These are phyloP conservation scores for Drosophila seguyi DNA, from an alignment of 1,140 invertebrate genomes.

Conservation along the genomic window DNA sequence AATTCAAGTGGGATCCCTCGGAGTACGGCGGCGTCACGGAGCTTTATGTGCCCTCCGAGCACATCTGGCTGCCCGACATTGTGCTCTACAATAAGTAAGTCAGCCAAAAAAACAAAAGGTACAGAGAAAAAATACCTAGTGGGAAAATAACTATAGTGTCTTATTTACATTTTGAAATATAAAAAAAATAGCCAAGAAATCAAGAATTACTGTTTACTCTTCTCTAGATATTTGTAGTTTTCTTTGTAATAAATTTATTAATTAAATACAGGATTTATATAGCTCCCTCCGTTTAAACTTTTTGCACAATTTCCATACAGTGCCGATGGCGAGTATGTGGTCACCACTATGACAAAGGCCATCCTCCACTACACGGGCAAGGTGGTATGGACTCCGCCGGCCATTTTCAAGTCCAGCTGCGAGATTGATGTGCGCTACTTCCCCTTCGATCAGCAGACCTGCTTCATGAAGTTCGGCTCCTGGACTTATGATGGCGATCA, in stretches of 20 bases:
- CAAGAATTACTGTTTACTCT: background rate
- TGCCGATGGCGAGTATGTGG: slow-evolving; percentile 98
- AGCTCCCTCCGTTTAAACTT: too few species aligned
- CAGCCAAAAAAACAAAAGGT: background rate
- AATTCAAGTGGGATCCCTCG: slow-evolving; percentile 97
- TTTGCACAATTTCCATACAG: slow-evolving; percentile 86
- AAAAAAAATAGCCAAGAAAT: background rate
- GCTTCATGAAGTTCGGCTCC: slow-evolving; percentile 98
- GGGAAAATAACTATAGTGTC: background rate
- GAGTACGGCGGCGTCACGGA: slow-evolving; percentile 98
- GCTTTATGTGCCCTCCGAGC: slow-evolving; percentile 96
- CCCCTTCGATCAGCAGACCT: slow-evolving; percentile 98
- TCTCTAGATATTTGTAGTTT: background rate
- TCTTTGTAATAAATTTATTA: background rate
- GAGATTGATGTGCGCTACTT: slow-evolving; percentile 98
- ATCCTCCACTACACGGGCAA: slow-evolving; percentile 95
- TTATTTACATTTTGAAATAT: background rate
- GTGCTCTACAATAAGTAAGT: slow-evolving; percentile 98
- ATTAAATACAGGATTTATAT: too few species aligned
- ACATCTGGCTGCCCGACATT: slow-evolving; percentile 98
- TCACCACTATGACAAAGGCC: slow-evolving; percentile 99
- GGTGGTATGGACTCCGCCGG: slow-evolving; percentile 96
- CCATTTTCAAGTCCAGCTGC: slow-evolving; percentile 99
- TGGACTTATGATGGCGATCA: slow-evolving; percentile 99
- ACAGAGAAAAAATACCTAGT: background rate